A percentile compares a stretch with the other conserved stretches of the same genome.
Evolutionary conservation across 2,888 invertebrate species (phyloP).

Genomic region (Patella pellucida): DNA sequence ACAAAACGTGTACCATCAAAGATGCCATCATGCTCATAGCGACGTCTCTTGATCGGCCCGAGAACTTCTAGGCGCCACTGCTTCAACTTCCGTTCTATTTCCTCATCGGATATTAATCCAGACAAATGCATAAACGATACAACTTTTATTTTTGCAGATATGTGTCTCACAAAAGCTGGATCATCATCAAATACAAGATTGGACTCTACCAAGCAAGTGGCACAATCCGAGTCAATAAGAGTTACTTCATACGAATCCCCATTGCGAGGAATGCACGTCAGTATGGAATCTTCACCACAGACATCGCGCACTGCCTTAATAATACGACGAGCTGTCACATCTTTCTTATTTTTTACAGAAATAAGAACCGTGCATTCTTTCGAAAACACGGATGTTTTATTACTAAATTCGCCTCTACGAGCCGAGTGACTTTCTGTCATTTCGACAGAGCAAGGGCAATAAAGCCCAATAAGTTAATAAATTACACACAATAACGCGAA

Average conservation of each 20-base stretch:
- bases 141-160: slow-evolving; percentile 5
- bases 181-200: neutral
- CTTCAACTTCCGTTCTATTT: neutral
- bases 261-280: neutral
- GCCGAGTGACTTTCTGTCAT: too few species aligned
- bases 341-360: neutral
- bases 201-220: neutral
- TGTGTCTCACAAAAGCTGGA: neutral
- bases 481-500: too few species aligned
- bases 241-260: neutral
- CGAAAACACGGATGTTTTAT: too few species aligned
- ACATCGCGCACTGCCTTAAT: slow-evolving; percentile 2
- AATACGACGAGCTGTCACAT: neutral
- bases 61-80: neutral
- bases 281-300: neutral
- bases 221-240: neutral
- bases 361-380: neutral
- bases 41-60: neutral
- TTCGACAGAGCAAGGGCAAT: too few species aligned
- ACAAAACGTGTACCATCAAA: neutral
- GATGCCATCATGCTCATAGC: slow-evolving; percentile 4
- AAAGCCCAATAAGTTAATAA: too few species aligned
- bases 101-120: neutral
- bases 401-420: too few species aligned
- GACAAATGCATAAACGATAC: neutral